phyloP scores from a whole-genome alignment of 2,888 invertebrate species.

The Harmothoe impar region DNA sequence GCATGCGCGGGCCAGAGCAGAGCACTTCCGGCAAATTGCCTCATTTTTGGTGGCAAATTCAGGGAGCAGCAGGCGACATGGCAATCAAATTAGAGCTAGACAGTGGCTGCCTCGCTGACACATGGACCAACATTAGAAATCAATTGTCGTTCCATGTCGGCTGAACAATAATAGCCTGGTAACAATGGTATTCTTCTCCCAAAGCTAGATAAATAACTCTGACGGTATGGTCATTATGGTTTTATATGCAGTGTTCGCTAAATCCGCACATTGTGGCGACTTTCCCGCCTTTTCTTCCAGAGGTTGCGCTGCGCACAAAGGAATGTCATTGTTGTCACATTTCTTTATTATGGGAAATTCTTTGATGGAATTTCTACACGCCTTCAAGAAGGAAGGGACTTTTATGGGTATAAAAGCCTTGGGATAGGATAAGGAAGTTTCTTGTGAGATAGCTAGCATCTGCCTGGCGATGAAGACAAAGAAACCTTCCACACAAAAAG shows the following conservation, averaged over 20 bases:
- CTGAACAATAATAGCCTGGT: not conserved
- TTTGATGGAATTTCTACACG: too few species aligned
- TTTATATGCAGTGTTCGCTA: too few species aligned
- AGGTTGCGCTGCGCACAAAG: too few species aligned
- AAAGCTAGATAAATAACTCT: too few species aligned
- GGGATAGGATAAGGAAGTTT: too few species aligned
- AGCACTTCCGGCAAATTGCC: not conserved
- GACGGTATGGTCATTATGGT: too few species aligned
- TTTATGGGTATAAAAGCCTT: too few species aligned
- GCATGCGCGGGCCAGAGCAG: not conserved
- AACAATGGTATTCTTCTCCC: not conserved
- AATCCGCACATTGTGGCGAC: too few species aligned
- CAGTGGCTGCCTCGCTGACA: not conserved
- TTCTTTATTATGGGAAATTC: not conserved
- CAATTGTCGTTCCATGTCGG: not conserved
- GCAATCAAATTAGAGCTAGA: conserved; percentile 17
- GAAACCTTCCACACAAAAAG: too few species aligned
- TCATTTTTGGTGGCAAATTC: not conserved
- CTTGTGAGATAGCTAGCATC: too few species aligned
- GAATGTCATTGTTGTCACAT: not conserved
- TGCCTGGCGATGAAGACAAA: too few species aligned
- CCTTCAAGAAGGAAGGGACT: not conserved
- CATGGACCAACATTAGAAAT: not conserved
- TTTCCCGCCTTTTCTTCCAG: not conserved
- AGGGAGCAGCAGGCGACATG: not conserved